These are phyloP conservation scores for Oncorhynchus tshawytscha DNA, from an alignment of 2,113 vertebrate species.

Conservation along the genomic window DNA sequence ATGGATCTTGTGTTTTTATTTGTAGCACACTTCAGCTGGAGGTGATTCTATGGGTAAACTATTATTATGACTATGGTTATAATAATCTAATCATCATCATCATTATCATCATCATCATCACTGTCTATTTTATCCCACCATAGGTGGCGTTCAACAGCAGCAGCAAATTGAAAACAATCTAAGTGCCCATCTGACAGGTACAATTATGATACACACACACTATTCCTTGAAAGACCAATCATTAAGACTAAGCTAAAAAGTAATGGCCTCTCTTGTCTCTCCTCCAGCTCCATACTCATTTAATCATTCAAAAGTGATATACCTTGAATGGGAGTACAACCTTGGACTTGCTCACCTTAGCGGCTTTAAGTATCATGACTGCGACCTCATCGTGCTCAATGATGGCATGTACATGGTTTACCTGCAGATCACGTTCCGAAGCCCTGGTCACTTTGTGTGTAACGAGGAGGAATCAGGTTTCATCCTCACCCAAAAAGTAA, in stretches of 20 bases:
- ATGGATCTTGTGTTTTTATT: no score
- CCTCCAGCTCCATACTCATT: background rate
- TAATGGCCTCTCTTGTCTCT: background rate
- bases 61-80: no score
- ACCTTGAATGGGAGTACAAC: conserved; percentile 35
- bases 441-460: accelerated
- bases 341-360: background rate
- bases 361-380: conserved; percentile 33
- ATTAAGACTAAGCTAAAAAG: background rate
- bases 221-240: no score
- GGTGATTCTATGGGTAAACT: no score
- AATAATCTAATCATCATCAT: no score
- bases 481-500: background rate
- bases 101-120: background rate
- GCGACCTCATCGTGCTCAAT: conserved; percentile 42
- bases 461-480: accelerated
- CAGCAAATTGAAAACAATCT: background rate
- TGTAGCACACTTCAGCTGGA: no score
- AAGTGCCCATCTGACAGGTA: conserved; percentile 59
- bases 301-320: accelerated
- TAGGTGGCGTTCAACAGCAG: background rate
- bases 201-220: background rate
- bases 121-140: background rate
- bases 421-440: conserved; percentile 63
- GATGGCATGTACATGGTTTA: conserved; percentile 52